These are phyloP conservation scores for Megalops atlanticus DNA, from an alignment of 2,113 vertebrate species.

Conservation along the genomic window DNA sequence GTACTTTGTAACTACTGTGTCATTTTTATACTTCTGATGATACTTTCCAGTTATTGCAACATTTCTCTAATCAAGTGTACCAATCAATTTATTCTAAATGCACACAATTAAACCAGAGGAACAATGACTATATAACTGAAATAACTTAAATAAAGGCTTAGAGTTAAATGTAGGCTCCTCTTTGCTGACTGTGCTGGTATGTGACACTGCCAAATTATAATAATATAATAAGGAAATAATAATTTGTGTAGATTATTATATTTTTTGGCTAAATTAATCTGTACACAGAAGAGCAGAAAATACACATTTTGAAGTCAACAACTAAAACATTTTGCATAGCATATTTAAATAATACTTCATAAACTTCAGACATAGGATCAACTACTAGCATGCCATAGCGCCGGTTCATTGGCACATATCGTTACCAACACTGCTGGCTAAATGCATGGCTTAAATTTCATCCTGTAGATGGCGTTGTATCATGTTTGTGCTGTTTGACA, in stretches of 20 bases:
- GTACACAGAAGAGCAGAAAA: not conserved
- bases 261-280: not conserved
- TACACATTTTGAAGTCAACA: not conserved
- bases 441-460: not conserved
- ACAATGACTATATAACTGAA: no score
- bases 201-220: no score
- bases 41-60: no score
- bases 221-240: not conserved
- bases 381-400: not conserved
- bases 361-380: not conserved
- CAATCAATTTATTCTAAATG: no score
- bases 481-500: not conserved
- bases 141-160: no score
- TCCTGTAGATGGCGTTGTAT: slow-evolving; percentile 20
- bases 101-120: no score
- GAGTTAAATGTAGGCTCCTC: no score
- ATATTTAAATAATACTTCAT: not conserved
- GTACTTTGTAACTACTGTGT: no score
- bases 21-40: no score
- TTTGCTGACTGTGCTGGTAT: no score
- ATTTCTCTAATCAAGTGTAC: no score
- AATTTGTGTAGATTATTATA: not conserved
- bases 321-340: not conserved
- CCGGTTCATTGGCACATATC: not conserved
- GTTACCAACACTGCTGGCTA: not conserved